Evolutionary conservation across 2,113 vertebrate species (phyloP).

Genomic region (Xiphophorus hellerii): DNA sequence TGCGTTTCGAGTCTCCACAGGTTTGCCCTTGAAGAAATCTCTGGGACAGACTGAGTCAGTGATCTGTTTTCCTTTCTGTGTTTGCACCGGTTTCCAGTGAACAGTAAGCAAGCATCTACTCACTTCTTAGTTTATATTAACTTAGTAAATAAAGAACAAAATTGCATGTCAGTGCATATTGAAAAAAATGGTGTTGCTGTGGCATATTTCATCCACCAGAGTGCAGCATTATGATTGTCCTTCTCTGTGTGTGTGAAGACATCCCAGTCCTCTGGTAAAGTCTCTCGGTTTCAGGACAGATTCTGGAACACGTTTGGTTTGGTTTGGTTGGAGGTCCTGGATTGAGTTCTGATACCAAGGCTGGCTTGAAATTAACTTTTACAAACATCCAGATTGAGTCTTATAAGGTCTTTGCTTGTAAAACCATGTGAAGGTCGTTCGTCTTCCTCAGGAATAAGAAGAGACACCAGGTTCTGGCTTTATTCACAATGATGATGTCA

Average conservation of each 20-base stretch:
- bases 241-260: constrained; percentile 1
- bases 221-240: constrained; percentile 16
- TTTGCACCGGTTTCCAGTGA: neutral
- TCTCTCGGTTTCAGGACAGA: neutral
- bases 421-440: too few species aligned
- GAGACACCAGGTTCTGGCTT: neutral
- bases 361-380: neutral
- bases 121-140: neutral
- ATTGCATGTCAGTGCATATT: neutral
- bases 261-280: neutral
- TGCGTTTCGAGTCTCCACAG: constrained; percentile 64
- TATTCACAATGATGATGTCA: too few species aligned
- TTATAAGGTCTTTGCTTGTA: neutral
- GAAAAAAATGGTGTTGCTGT: neutral
- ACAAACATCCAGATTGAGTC: neutral
- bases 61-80: neutral
- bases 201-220: constrained; percentile 28
- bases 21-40: constrained; percentile 72
- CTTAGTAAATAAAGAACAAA: neutral
- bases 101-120: neutral
- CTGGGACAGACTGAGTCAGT: constrained; percentile 21
- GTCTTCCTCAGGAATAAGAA: too few species aligned
- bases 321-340: neutral
- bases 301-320: neutral
- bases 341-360: neutral